These are phyloP conservation scores for Hapalemur alaotrensis DNA, from an alignment of 2,797 vertebrate genomes.

Conservation along the genomic window DNA sequence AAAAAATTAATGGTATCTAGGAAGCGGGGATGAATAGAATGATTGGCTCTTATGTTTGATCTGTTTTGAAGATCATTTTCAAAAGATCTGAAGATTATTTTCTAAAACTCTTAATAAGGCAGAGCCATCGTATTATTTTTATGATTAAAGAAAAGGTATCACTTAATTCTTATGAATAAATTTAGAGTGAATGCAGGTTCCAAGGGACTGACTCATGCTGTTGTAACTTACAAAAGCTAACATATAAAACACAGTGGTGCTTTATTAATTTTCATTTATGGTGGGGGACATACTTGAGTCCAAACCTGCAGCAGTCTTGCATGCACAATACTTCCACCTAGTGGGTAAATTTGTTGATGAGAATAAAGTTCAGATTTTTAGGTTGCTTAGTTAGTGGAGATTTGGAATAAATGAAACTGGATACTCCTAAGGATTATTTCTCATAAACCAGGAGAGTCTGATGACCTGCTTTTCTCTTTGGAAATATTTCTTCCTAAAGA, in stretches of 20 bases:
- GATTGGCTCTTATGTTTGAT: neutral
- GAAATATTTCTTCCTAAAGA: neutral
- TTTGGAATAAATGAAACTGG: neutral
- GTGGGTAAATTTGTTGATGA: neutral
- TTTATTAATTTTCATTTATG: neutral
- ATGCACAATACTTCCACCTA: neutral
- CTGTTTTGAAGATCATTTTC: slow-evolving; percentile 34
- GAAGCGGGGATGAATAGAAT: neutral
- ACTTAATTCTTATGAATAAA: neutral
- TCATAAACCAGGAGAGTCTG: neutral
- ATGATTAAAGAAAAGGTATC: slow-evolving; percentile 9
- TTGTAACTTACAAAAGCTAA: neutral
- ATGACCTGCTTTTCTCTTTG: neutral
- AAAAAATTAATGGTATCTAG: neutral
- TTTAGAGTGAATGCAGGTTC: neutral
- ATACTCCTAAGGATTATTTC: neutral
- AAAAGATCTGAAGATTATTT: slow-evolving; percentile 2
- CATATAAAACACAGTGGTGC: neutral
- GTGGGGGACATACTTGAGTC: neutral
- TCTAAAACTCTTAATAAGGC: neutral
- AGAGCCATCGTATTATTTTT: neutral
- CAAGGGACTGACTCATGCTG: neutral
- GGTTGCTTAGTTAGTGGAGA: neutral
- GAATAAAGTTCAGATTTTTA: neutral
- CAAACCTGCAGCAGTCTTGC: neutral